Base-by-base conservation (phyloP, 37 sponge, comb jelly and placozoan species). In the Eunapius fragilis region DNA sequence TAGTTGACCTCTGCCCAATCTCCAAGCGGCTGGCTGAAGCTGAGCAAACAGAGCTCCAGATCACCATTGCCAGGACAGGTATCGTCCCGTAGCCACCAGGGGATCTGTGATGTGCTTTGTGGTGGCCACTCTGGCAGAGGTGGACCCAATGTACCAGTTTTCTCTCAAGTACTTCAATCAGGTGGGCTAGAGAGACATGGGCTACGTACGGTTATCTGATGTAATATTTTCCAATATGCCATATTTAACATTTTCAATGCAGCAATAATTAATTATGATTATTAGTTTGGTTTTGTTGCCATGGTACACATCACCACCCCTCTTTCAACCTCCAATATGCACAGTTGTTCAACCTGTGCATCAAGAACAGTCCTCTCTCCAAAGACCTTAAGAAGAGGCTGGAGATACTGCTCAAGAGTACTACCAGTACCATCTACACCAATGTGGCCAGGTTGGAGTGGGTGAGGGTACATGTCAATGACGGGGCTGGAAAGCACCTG, bases 101-200 rank as follows among this genome's bases (percentile, higher is more conserved):
- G 98, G 97, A 25, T 97, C 98, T 36, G 93, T 99, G 38, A 94
- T 99, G 89, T 99, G 94, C 85, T 99, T 99, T 89, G 98, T 97
- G 26, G 95, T 97, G 25, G 98, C 99, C 25, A 89, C 85, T 0
- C 85, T 99, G 80, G 95, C 96, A 48, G 98, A 97, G 70, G 91
- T 99, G 12, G 99, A 97, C 77, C 98, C 99, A 0, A 99, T 99
- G 99, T 99, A 99, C 91, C 99, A 99, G 82, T 99, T 89, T 92
- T 99, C 99, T 24, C 95, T 99, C 47, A 97, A 99, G 82, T 99
- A 97, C 77, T 99, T 99, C 92, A 96, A 82, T 68, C 90, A 93
- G 58, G 58, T 58, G 58, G 58, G 58, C n/a, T n/a, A n/a, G 58
- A 58, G 58, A 17, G 58, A 19, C 19, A 58, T 58, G 58, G 58